Evolutionary conservation across 2,888 invertebrate species (phyloP), one percentile per base, ranked within the genome.

Genomic region (Himalopsyche kuldschensis): DNA sequence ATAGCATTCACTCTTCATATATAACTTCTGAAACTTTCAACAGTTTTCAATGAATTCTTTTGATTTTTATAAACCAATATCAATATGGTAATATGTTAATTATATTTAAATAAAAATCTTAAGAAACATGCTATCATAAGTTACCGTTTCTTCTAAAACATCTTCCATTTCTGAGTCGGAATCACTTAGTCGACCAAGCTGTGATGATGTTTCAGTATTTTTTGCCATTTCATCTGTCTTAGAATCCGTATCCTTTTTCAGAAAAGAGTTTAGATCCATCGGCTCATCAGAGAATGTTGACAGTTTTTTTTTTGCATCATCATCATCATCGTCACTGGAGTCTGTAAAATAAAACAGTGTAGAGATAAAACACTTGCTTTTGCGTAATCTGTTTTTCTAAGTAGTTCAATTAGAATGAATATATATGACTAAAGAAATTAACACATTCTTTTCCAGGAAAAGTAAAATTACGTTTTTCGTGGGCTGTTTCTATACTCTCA

Each of bases 161-260:
- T 86, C 87, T 63, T 87, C 87, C 63, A 82, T 83, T 85, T 89
- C 89, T 85, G 87, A 86, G 78, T 91, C 90, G 10, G 87, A 87
- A 46, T 88, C 87, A 76, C 84, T 84, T n/a, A 85, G 80, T 41
- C 84, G 78, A 32, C 46, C 80, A 0, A 48, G 10, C 5, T 35
- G n/a, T 75, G 32, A 30, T 6, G 41, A 27, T n/a, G 35, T 79
- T 46, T 48, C 47, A 27, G 48, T 75, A 1, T 55, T 41, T 32
- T 80, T 35, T 3, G 46, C 31, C 20, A 48, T 24, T 80, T 75
- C 77, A 48, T 17, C 27, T 17, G 20, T 27, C 17, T 76, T 32
- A 46, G 79, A 48, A 24, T 80, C 10, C 10, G 20, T 15, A n/a
- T 76, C 41, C 27, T 82, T 82, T 24, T 30, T 41, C 35, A 85